Base-by-base conservation (phyloP, 2,888 invertebrate genomes). In the Galerucella nymphaeae region DNA sequence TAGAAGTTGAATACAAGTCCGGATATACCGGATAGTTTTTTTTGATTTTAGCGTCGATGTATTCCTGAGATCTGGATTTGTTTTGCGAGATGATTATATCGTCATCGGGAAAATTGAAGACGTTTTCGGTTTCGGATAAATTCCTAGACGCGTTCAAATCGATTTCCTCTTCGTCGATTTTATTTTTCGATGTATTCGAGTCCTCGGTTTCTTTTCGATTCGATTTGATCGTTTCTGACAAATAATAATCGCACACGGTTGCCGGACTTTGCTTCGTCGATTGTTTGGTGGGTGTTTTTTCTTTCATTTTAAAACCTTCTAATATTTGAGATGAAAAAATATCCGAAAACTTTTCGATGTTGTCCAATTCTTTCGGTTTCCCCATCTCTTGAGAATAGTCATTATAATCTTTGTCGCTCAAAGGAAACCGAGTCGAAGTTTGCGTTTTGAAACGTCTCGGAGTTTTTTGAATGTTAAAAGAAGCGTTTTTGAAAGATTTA, bases 341-440 rank as follows among this genome's bases (percentile, higher is more conserved):
- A 55, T 68, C 70, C 5, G 57, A 59, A 18, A 55, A 53, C 13
- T 75, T 38, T 9, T 69, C 69, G 18, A 62, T 61, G 16, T 30
- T 50, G 30, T 67, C 66, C 8, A 45, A n/a, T 14, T 68, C 48
- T 14, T 13, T 57, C 1, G 70, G 6, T 75, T 70, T 63, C 63
- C 42, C 14, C 6, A 30, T 38, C 11, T 18, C 20, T 61, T 42
- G 20, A 30, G 58, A 30, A 20, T 42, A 0, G 38, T 30, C 0
- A 30, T 66, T 13, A 55, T 70, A 77, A 42, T 77, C 72, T 61
- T 61, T 75, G 63, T 77, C 77, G 38, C 71, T 57, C n/a, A 77
- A 64, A 3, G 75, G 74, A 18, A 77, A 73, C 4, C 18, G 23
- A 16, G 63, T 62, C 18, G 62, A 41, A 1, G n/a, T n/a, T n/a